Conservation (phyloP, 35 echinoderm and acorn worm genomes). For the Apostichopus parvimensis region DNA sequence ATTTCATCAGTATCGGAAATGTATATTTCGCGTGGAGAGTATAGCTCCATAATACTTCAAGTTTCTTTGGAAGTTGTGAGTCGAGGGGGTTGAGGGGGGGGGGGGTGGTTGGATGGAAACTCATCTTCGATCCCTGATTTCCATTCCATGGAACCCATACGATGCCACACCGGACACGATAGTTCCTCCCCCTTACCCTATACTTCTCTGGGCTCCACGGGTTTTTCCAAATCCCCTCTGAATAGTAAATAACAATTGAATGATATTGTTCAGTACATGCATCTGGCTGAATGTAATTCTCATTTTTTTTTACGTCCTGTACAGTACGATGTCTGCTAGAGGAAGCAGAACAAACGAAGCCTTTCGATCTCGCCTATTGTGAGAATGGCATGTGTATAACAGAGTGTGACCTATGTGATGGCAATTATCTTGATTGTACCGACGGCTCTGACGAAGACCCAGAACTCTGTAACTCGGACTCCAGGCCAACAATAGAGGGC, state of each 20-base stretch:
- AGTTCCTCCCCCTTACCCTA: too few species aligned
- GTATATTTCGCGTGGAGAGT: background rate
- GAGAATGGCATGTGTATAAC: conserved; percentile 26
- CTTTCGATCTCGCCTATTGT: background rate
- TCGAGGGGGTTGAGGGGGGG: too few species aligned
- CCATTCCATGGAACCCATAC: too few species aligned
- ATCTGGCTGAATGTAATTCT: too few species aligned
- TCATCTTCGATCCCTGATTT: too few species aligned
- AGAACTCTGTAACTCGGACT: background rate
- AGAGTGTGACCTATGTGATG: conserved; percentile 48
- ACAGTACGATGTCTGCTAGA: background rate
- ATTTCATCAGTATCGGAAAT: background rate
- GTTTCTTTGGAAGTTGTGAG: background rate
- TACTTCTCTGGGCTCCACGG: too few species aligned
- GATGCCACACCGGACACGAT: too few species aligned
- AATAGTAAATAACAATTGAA: too few species aligned
- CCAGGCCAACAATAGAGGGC: background rate
- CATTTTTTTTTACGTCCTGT: background rate
- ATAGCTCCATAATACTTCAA: background rate
- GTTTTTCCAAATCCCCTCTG: too few species aligned
- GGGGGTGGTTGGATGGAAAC: too few species aligned
- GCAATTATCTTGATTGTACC: conserved; percentile 26
- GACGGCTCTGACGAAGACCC: conserved; percentile 43
- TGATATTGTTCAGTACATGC: too few species aligned
- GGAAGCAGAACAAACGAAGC: conserved; percentile 1